Conservation (phyloP, 2,888 invertebrate species). For the Chloroclysta siterata region DNA sequence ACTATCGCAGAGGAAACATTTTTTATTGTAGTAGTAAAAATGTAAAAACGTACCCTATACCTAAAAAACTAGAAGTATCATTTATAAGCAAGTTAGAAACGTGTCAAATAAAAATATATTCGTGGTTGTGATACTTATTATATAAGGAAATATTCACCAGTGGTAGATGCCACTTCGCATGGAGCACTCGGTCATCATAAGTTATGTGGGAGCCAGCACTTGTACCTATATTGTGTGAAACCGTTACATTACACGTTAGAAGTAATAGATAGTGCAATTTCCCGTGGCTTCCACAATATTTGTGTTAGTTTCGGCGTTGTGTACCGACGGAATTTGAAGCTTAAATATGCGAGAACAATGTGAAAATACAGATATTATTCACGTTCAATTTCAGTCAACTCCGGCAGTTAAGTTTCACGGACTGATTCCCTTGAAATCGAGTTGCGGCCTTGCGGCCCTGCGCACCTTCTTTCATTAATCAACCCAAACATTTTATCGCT, state of each 20-base stretch:
- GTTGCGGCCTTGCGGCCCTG: constrained; percentile 33
- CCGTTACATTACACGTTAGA: constrained; percentile 40
- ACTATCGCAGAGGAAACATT: no score
- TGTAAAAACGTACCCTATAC: no score
- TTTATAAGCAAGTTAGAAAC: no score
- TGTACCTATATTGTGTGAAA: constrained; percentile 32
- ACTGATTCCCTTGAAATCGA: constrained; percentile 49
- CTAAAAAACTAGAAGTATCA: no score
- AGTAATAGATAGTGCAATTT: constrained; percentile 47
- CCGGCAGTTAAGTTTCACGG: constrained; percentile 46
- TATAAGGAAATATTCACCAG: constrained; percentile 13
- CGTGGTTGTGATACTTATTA: background rate
- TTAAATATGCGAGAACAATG: constrained; percentile 37
- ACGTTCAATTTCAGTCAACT: constrained; percentile 35
- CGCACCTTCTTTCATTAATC: constrained; percentile 40
- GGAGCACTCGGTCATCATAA: constrained; percentile 39
- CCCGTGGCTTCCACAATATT: constrained; percentile 39
- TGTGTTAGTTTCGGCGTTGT: constrained; percentile 40
- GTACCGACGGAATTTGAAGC: constrained; percentile 31
- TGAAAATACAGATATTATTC: constrained; percentile 39
- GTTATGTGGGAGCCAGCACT: constrained; percentile 38
- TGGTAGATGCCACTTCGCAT: constrained; percentile 35
- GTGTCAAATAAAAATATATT: background rate
- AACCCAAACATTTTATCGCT: constrained; percentile 32
- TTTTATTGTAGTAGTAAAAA: no score